phyloP scores from a whole-genome alignment of 2,797 vertebrate genomes.

The Saxicola maurus region DNA sequence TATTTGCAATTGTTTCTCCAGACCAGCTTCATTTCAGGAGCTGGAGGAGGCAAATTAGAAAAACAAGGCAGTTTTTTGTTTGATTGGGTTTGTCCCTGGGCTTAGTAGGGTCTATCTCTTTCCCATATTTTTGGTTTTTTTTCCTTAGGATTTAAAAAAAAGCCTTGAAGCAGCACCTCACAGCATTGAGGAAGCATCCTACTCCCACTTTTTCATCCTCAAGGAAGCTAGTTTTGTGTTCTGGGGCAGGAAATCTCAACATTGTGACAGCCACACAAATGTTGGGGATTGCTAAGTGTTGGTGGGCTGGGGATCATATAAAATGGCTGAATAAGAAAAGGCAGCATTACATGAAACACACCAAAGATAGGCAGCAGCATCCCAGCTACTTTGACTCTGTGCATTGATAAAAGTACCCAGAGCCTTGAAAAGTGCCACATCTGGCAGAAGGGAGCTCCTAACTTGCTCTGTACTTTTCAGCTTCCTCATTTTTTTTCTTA shows the following conservation, averaged over 20 bases:
- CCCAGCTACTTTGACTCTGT: not conserved
- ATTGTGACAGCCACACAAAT: not conserved
- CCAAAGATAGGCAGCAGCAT: not conserved
- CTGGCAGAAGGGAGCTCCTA: not conserved
- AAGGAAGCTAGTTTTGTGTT: not conserved
- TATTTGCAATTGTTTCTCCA: not conserved
- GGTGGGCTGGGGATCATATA: not conserved
- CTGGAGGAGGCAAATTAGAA: not conserved
- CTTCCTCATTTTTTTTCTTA: not conserved
- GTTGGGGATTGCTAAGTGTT: not conserved
- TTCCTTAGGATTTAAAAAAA: too few species aligned
- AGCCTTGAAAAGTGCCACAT: not conserved
- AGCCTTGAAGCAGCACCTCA: not conserved
- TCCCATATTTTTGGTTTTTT: not conserved
- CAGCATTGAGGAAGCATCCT: not conserved
- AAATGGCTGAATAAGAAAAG: not conserved
- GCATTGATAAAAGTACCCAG: not conserved
- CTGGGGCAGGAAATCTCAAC: not conserved
- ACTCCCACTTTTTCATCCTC: not conserved
- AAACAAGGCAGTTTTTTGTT: not conserved
- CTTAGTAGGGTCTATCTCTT: not conserved
- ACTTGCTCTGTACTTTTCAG: not conserved
- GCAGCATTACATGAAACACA: rapidly evolving
- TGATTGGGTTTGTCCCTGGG: not conserved
- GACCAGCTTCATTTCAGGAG: not conserved